Evolutionary conservation across 2,888 invertebrate genomes (phyloP).

Genomic region (Muschampia plurimacula): DNA sequence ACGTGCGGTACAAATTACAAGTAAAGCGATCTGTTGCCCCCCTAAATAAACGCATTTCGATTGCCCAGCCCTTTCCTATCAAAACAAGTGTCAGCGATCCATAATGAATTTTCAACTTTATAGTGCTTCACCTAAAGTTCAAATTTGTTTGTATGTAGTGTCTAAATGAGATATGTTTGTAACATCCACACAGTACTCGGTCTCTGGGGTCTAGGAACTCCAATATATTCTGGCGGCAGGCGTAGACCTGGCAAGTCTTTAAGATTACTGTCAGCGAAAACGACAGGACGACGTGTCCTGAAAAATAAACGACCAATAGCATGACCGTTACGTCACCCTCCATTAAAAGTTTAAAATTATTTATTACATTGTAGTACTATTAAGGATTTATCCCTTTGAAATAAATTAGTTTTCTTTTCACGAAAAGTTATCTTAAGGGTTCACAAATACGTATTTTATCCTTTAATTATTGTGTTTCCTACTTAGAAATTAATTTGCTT

Average conservation of each 20-base stretch:
- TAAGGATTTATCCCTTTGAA: too few relatives aligned
- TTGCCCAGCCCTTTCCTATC: slow-evolving; percentile 68
- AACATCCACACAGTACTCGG: slow-evolving; percentile 55
- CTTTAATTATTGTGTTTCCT: too few relatives aligned
- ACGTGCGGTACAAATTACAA: slow-evolving; percentile 75
- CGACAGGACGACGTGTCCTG: slow-evolving; percentile 66
- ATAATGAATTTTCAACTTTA: slow-evolving; percentile 41
- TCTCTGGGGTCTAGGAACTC: slow-evolving; percentile 71
- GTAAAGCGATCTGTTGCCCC: slow-evolving; percentile 69
- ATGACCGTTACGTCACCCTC: slow-evolving; percentile 4
- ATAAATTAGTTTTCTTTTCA: too few relatives aligned
- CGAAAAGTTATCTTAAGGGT: too few relatives aligned
- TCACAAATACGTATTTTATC: too few relatives aligned
- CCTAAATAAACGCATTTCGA: slow-evolving; percentile 69
- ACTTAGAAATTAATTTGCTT: too few relatives aligned
- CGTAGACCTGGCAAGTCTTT: slow-evolving; percentile 64
- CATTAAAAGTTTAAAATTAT: slow-evolving; percentile 4
- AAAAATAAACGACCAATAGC: slow-evolving; percentile 63
- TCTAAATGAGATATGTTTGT: slow-evolving; percentile 39
- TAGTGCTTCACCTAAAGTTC: slow-evolving; percentile 22
- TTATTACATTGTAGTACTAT: background rate
- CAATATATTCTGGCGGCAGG: slow-evolving; percentile 71
- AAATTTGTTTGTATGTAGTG: slow-evolving; percentile 19
- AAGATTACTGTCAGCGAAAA: slow-evolving; percentile 79
- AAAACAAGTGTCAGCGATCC: slow-evolving; percentile 52